These are phyloP conservation scores for Drosophila ezoana DNA, from an alignment of 2,888 invertebrate species.

Conservation along the genomic window DNA sequence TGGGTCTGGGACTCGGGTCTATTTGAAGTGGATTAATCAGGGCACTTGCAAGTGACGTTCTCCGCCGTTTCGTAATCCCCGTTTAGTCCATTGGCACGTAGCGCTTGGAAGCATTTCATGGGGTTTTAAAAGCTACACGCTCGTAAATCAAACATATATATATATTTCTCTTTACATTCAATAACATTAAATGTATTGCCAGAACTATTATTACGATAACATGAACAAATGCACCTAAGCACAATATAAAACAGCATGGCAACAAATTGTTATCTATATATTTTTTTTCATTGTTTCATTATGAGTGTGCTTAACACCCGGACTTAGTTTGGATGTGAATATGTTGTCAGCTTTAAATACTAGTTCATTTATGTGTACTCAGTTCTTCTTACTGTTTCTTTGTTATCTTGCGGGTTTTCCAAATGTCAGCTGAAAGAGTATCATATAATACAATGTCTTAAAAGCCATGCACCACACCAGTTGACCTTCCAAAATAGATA, in stretches of 20 bases:
- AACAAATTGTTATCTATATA: slow-evolving; percentile 29
- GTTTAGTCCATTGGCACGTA: slow-evolving; percentile 54
- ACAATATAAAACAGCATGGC: slow-evolving; percentile 21
- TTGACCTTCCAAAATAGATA: neutral
- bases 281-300: neutral
- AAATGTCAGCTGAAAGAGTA: slow-evolving; percentile 13
- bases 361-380: neutral
- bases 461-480: neutral
- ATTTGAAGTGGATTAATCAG: slow-evolving; percentile 75
- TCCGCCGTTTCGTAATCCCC: slow-evolving; percentile 13
- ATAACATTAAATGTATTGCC: slow-evolving; percentile 25
- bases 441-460: slow-evolving; percentile 3
- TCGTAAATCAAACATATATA: slow-evolving; percentile 45
- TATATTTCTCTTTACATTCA: slow-evolving; percentile 2
- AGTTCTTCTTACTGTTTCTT: too few relatives aligned
- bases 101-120: slow-evolving; percentile 44
- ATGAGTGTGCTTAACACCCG: neutral
- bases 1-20: slow-evolving; percentile 12
- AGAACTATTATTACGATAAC: slow-evolving; percentile 19
- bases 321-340: neutral
- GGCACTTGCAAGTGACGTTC: slow-evolving; percentile 42
- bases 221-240: slow-evolving; percentile 6
- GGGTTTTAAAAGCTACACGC: slow-evolving; percentile 36
- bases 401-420: neutral
- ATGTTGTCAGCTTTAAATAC: neutral